Evolutionary conservation across 2,888 invertebrate genomes (phyloP).

Genomic region (Cryptophagus acutangulus): DNA sequence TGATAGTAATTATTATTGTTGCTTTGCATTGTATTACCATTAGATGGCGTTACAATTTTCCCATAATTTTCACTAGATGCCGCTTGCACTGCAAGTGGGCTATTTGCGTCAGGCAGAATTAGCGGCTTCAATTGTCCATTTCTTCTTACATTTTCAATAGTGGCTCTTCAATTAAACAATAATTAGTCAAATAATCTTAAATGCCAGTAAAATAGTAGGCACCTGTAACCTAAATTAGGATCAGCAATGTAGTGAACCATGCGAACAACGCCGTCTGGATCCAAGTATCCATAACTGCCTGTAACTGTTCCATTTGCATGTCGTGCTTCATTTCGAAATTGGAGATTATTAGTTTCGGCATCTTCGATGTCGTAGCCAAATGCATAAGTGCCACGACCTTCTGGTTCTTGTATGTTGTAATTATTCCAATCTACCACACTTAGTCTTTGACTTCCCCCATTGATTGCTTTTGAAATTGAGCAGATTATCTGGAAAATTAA

Average conservation of each 20-base stretch:
- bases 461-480: no score
- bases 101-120: slow-evolving; percentile 12
- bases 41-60: no score
- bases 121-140: slow-evolving; percentile 15
- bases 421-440: slow-evolving; percentile 43
- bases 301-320: slow-evolving; percentile 65
- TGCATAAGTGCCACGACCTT: slow-evolving; percentile 62
- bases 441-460: slow-evolving; percentile 23
- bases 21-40: no score
- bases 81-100: no score
- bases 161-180: slow-evolving; percentile 1
- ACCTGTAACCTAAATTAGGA: slow-evolving; percentile 64
- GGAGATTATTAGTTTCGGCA: slow-evolving; percentile 58
- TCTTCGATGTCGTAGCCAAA: slow-evolving; percentile 71
- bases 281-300: slow-evolving; percentile 68
- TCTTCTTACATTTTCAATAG: not conserved
- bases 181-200: not conserved
- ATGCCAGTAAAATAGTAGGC: slow-evolving; percentile 12
- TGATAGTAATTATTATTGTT: no score
- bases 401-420: slow-evolving; percentile 44
- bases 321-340: slow-evolving; percentile 67
- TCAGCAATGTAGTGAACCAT: slow-evolving; percentile 63
- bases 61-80: no score
- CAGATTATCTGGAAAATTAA: no score
- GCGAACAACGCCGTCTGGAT: slow-evolving; percentile 58